A percentile compares a stretch with the other conserved stretches of the same genome.
Evolutionary conservation across 2,797 vertebrate species (phyloP).

Genomic region (Mycteria americana): DNA sequence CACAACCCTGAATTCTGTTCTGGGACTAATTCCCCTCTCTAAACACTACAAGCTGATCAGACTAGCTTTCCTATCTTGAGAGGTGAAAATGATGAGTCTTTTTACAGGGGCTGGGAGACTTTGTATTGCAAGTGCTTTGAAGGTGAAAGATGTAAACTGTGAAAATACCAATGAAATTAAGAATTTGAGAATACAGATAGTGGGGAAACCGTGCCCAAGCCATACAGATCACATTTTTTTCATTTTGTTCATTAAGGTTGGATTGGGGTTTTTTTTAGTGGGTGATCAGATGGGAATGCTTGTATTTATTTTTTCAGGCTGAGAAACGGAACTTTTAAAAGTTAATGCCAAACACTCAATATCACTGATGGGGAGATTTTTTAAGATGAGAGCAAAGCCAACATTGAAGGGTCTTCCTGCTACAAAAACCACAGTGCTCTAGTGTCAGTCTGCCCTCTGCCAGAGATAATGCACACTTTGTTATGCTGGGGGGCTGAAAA

Average conservation of each 20-base stretch:
- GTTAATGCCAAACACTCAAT: not conserved
- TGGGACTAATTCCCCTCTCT: not conserved
- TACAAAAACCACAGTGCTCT: not conserved
- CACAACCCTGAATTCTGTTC: not conserved
- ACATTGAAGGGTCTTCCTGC: not conserved
- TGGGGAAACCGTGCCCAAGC: not conserved
- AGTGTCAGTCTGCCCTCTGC: not conserved
- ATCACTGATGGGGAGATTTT: not conserved
- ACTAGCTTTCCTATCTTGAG: not conserved
- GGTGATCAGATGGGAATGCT: not conserved
- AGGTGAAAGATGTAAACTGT: not conserved
- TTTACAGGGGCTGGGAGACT: not conserved
- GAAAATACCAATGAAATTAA: not conserved
- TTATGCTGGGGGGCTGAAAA: not conserved
- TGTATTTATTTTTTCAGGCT: not conserved
- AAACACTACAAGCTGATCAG: not conserved
- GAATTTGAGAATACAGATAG: not conserved
- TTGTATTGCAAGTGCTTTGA: not conserved
- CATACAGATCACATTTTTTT: not conserved
- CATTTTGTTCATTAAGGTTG: not conserved
- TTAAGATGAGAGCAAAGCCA: not conserved
- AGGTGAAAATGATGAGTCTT: not conserved
- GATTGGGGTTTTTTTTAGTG: not conserved
- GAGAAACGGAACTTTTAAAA: not conserved
- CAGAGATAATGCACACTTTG: not conserved